Evolutionary conservation across 2,113 vertebrate genomes (phyloP).

Genomic region (Nycticryphes semicollaris): DNA sequence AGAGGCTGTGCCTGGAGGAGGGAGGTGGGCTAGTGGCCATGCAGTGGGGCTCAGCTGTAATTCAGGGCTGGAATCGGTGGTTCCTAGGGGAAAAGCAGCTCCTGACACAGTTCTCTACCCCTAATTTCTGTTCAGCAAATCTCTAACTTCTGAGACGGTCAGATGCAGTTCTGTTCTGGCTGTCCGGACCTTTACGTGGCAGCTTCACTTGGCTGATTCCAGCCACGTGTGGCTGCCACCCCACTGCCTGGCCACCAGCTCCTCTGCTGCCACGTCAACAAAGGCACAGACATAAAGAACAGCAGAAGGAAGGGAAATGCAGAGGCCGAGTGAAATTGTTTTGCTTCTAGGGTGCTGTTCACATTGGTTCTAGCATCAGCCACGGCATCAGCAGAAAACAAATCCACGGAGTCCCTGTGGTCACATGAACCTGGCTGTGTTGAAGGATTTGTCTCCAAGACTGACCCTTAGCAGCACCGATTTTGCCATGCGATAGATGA

Average conservation of each 20-base stretch:
- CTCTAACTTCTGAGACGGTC: background rate
- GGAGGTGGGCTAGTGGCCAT: fast-evolving
- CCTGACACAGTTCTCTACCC: background rate
- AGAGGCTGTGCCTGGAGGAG: background rate
- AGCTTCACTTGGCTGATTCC: background rate
- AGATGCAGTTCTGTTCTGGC: background rate
- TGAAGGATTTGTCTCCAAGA: background rate
- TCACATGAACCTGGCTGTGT: background rate
- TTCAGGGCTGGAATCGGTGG: fast-evolving
- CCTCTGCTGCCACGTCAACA: background rate
- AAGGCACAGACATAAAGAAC: slow-evolving; percentile 26
- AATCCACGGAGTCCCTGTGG: fast-evolving
- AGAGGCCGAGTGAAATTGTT: slow-evolving; percentile 26
- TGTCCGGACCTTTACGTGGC: background rate
- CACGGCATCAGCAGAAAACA: background rate
- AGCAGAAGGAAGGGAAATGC: slow-evolving; percentile 10
- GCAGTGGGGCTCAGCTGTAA: background rate
- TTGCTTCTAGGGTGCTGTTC: slow-evolving; percentile 32
- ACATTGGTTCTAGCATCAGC: slow-evolving; percentile 47
- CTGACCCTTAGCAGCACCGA: background rate
- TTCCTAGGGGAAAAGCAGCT: background rate
- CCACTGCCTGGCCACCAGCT: background rate
- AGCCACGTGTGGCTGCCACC: background rate
- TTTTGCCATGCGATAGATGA: background rate
- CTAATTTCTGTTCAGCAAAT: fast-evolving